Conservation (phyloP, 30 jellyfish, hydroid and myxozoan genomes). For the Pseudorhiza aurosa region DNA sequence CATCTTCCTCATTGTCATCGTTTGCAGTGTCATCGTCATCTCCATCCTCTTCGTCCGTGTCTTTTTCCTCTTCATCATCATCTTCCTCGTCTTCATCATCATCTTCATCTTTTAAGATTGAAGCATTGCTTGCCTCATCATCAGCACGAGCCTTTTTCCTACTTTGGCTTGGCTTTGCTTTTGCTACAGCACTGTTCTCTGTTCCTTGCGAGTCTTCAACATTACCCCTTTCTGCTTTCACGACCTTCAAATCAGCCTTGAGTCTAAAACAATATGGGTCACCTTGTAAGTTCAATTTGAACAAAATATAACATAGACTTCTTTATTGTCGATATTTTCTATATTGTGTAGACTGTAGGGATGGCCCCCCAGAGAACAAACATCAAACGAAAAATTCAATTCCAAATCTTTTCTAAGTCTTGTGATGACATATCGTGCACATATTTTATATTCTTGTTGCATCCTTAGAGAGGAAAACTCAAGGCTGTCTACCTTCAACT, state of each 20-base stretch:
- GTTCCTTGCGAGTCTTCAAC: conserved; percentile 39
- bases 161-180: conserved; percentile 19
- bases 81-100: conserved; percentile 88
- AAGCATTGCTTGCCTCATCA: conserved; percentile 49
- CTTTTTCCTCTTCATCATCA: conserved; percentile 85
- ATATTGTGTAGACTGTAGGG: too few relatives aligned
- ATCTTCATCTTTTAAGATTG: conserved; percentile 61
- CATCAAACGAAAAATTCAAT: too few relatives aligned
- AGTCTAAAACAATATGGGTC: conserved; percentile 31
- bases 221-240: conserved; percentile 54
- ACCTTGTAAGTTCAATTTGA: background rate
- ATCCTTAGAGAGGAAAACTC: too few relatives aligned
- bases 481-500: too few relatives aligned
- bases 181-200: conserved; percentile 11
- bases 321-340: too few relatives aligned
- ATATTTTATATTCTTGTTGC: too few relatives aligned
- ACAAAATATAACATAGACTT: background rate
- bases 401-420: too few relatives aligned
- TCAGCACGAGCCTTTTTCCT: conserved; percentile 47
- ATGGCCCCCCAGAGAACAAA: too few relatives aligned
- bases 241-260: conserved; percentile 77
- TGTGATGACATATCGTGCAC: too few relatives aligned
- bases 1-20: conserved; percentile 62
- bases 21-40: conserved; percentile 80
- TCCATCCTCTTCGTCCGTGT: conserved; percentile 58